Evolutionary conservation across 2,888 invertebrate species (phyloP).

Genomic region (Strigamia crassipes): DNA sequence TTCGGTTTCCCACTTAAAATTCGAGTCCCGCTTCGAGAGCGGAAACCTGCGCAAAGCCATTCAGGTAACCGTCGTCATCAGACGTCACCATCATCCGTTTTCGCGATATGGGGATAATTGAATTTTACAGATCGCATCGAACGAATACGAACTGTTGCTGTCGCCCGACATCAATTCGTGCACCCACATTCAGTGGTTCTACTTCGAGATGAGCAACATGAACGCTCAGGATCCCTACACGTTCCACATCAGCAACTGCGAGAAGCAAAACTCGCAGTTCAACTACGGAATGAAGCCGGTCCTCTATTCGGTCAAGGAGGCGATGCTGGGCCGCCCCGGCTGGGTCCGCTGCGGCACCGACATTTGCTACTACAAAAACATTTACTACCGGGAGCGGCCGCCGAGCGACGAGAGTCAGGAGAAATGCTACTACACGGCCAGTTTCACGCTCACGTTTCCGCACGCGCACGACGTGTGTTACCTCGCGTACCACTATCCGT

Average conservation of each 20-base stretch:
- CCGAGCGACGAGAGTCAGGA: slow-evolving; percentile 53
- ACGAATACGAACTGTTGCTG: slow-evolving; percentile 80
- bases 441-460: slow-evolving; percentile 77
- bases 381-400: slow-evolving; percentile 57
- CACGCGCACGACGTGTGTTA: slow-evolving; percentile 79
- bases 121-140: slow-evolving; percentile 68
- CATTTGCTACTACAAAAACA: slow-evolving; percentile 82
- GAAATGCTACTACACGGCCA: slow-evolving; percentile 72
- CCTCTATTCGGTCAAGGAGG: slow-evolving; percentile 79
- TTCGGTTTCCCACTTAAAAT: slow-evolving; percentile 65
- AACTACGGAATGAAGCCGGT: slow-evolving; percentile 88
- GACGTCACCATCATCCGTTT: too few relatives aligned
- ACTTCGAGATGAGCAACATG: slow-evolving; percentile 83
- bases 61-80: too few relatives aligned
- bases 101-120: too few relatives aligned
- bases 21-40: slow-evolving; percentile 84
- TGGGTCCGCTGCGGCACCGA: slow-evolving; percentile 77
- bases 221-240: slow-evolving; percentile 70
- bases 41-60: slow-evolving; percentile 82
- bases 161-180: slow-evolving; percentile 81
- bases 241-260: slow-evolving; percentile 86
- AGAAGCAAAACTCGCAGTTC: slow-evolving; percentile 84
- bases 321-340: slow-evolving; percentile 60
- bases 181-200: slow-evolving; percentile 85
- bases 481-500: slow-evolving; percentile 85